Conservation (phyloP, 2,888 invertebrate species). For the Pseudococcus jackbeardsleyi region DNA sequence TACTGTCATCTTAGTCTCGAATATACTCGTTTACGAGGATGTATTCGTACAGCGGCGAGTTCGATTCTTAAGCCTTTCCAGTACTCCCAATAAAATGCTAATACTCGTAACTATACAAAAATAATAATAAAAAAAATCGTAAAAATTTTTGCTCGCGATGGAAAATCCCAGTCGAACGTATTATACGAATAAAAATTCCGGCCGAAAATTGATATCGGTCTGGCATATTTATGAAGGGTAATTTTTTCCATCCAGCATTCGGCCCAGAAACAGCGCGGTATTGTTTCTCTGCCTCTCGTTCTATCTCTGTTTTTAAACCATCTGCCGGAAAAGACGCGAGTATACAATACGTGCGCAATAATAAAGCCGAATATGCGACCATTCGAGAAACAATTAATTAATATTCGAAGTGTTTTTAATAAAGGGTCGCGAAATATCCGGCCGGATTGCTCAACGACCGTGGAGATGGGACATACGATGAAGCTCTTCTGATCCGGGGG, state of each 20-base stretch:
- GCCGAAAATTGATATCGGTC: slow-evolving; percentile 28
- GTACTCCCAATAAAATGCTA: slow-evolving; percentile 22
- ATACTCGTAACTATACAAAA: background rate
- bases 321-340: background rate
- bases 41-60: background rate
- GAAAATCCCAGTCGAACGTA: background rate
- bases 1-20: background rate
- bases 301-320: background rate
- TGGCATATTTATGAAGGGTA: slow-evolving; percentile 20
- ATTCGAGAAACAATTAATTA: slow-evolving; percentile 22
- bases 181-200: background rate
- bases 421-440: slow-evolving; percentile 15
- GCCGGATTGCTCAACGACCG: background rate
- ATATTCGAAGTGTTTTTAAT: slow-evolving; percentile 30
- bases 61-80: background rate
- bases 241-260: background rate
- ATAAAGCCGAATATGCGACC: slow-evolving; percentile 9
- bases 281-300: background rate
- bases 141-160: background rate
- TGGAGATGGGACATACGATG: background rate
- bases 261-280: background rate
- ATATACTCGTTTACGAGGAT: slow-evolving; percentile 9
- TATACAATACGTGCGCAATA: background rate
- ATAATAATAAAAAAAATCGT: slow-evolving; percentile 30
- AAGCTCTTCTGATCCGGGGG: no score